Percentiles rank a stretch among this genome's conserved stretches.
These are phyloP conservation scores for Xanthia icteritia DNA, from an alignment of 2,888 invertebrate species.

Conservation along the genomic window DNA sequence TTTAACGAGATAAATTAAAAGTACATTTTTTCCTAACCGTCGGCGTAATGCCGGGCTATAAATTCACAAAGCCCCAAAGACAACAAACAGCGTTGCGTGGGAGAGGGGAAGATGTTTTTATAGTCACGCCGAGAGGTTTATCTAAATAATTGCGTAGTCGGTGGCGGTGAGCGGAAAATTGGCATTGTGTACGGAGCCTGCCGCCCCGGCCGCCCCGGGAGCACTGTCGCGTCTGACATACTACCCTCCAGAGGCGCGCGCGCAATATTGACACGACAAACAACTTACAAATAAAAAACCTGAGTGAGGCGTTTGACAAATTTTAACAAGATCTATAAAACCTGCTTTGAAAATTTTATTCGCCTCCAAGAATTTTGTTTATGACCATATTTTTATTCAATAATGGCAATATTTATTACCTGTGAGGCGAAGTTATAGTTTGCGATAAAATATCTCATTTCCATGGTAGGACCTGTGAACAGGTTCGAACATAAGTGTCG, in stretches of 20 bases:
- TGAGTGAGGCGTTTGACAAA: constrained; percentile 18
- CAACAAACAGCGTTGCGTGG: constrained; percentile 85
- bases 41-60: constrained; percentile 87
- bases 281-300: constrained; percentile 38
- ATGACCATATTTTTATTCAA: constrained; percentile 75
- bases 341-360: constrained; percentile 61
- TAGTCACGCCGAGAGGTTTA: constrained; percentile 90
- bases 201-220: constrained; percentile 54
- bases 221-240: constrained; percentile 64
- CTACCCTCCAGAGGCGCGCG: constrained; percentile 68
- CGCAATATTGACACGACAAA: constrained; percentile 67
- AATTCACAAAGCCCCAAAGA: constrained; percentile 90
- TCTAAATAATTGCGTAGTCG: constrained; percentile 90
- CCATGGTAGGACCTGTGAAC: constrained; percentile 68
- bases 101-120: constrained; percentile 90
- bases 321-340: constrained; percentile 28
- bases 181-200: constrained; percentile 81
- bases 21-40: constrained; percentile 90
- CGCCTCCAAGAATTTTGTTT: constrained; percentile 71
- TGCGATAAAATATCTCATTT: constrained; percentile 73
- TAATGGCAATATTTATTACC: constrained; percentile 76
- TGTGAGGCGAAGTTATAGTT: constrained; percentile 70
- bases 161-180: constrained; percentile 90
- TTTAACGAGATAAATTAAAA: constrained; percentile 91
- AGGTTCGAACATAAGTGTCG: constrained; percentile 69